Evolutionary conservation across 1,140 invertebrate genomes (phyloP), one percentile per base, ranked within the genome.

Genomic region (Trissolcus basalis): DNA sequence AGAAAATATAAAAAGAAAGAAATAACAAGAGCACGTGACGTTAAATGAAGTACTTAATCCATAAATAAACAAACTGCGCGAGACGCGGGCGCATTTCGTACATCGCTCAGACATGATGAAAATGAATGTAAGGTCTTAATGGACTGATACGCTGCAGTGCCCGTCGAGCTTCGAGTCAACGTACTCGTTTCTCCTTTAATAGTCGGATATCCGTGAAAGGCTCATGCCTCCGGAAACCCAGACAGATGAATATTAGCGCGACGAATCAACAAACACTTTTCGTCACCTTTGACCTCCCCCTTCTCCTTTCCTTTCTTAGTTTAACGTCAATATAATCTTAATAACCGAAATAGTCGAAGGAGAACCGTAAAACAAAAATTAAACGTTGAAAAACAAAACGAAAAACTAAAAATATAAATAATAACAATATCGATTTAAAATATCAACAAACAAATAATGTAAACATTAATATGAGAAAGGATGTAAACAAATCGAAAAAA

Each of bases 191-290:
- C 72, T 77, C 73, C 73, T 77, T 70, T 67, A 77, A 77, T 61
- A 77, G 73, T 77, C 73, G 73, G 73, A 77, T 77, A 77, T 77
- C 73, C 73, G 73, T 70, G 73, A 71, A 71, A 70, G 73, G 73
- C 47, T 64, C 63, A 51, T 68, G 56, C 72, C 73, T 65, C 48
- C 65, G 60, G 49, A 71, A 77, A 71, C 61, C 44, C 72, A 76
- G 73, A 65, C 65, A 60, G 65, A 69, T 50, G 72, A 64, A 64
- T 69, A 64, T 75, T 68, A 63, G 70, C 70, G 47, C 70, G 61
- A 6, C 56, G 70, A 49, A 67, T 61, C 50, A 53, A 48, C 47
- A 60, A 61, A 39, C 59, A 65, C 53, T 11, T 1, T 39, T 39
- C 36, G 36, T n/a, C n/a, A 44, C 43, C 43, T 44, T 44, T 44